Evolutionary conservation across 1,140 invertebrate species (phyloP).

Genomic region (Trichogramma pretiosum): DNA sequence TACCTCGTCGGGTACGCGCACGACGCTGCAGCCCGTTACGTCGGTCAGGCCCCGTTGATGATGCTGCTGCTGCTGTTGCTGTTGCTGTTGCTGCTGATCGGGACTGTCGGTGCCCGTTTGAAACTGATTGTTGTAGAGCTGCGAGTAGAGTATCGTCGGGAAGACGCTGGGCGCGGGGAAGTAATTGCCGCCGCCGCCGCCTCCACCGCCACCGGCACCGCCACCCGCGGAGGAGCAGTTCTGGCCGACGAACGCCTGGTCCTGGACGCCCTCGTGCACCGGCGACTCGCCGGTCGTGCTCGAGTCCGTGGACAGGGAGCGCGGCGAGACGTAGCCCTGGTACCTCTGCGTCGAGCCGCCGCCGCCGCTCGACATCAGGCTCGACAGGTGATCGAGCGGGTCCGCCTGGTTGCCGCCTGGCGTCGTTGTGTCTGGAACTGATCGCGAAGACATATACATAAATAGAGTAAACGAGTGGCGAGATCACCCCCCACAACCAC

Average conservation of each 20-base stretch:
- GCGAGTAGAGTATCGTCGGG: conserved; percentile 70
- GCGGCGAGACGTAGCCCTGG: conserved; percentile 48
- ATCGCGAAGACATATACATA: no score
- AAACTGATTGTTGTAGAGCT: conserved; percentile 71
- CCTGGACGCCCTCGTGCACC: conserved; percentile 72
- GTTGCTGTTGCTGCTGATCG: conserved; percentile 37
- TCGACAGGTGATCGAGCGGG: conserved; percentile 63
- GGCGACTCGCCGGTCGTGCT: conserved; percentile 73
- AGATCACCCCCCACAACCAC: no score
- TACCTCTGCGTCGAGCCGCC: conserved; percentile 38
- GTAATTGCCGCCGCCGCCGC: conserved; percentile 52
- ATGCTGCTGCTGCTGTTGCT: conserved; percentile 1
- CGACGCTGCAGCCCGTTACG: conserved; percentile 32
- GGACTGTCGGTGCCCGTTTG: conserved; percentile 54
- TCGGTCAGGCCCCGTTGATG: conserved; percentile 1
- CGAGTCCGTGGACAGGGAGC: conserved; percentile 70
- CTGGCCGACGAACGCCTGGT: conserved; percentile 46
- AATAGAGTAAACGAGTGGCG: no score
- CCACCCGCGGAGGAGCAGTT: conserved; percentile 44
- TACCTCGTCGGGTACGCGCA: conserved; percentile 40
- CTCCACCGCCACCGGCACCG: no score
- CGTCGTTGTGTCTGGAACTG: conserved; percentile 61
- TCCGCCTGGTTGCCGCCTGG: conserved; percentile 54
- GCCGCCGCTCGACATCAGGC: conserved; percentile 46
- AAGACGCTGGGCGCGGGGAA: conserved; percentile 57